Percentiles rank a stretch among this genome's conserved stretches.
Evolutionary conservation across 2,888 invertebrate species (phyloP).

Genomic region (Zhuqinia jingwanae): DNA sequence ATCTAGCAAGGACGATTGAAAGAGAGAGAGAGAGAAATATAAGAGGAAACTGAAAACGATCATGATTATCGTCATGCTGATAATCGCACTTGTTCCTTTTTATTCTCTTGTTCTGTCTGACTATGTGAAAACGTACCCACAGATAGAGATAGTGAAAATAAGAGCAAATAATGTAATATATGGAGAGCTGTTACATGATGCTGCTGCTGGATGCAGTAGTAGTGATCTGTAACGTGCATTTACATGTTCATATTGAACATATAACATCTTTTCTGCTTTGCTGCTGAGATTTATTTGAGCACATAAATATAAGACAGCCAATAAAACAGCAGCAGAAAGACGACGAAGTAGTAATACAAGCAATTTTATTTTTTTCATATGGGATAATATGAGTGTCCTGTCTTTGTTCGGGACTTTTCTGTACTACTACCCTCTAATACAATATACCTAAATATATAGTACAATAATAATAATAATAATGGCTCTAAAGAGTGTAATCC

Average conservation of each 20-base stretch:
- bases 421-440: no score
- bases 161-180: conserved; percentile 30
- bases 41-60: conserved; percentile 36
- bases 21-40: conserved; percentile 13
- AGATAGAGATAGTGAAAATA: conserved; percentile 30
- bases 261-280: conserved; percentile 10
- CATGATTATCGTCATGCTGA: no score
- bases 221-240: background rate
- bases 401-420: no score
- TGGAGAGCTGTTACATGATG: conserved; percentile 2
- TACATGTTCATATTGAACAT: background rate
- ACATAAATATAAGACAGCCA: conserved; percentile 48
- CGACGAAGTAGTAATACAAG: conserved; percentile 46
- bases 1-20: conserved; percentile 29
- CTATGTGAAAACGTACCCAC: no score
- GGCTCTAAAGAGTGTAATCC: conserved; percentile 19
- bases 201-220: background rate
- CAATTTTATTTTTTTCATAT: conserved; percentile 56
- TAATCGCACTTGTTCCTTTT: conserved; percentile 34
- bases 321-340: conserved; percentile 45
- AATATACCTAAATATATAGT: no score
- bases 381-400: no score
- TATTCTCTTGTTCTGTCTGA: conserved; percentile 7
- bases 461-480: background rate
- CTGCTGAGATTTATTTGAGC: conserved; percentile 45